Base-by-base conservation (phyloP, 2,888 invertebrate genomes). In the Microctonus hyperodae region DNA sequence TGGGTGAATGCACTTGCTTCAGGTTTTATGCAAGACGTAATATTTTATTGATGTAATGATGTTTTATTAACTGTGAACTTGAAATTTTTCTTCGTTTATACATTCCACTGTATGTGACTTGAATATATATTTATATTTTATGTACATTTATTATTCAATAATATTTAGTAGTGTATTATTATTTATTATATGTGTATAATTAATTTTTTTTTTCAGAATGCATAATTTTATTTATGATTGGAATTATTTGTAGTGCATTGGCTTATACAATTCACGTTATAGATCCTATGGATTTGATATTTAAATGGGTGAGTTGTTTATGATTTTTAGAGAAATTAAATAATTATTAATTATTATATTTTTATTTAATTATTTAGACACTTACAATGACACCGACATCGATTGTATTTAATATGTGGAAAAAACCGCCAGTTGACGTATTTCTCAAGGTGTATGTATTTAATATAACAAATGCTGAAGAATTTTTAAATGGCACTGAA, bases 391-490 rank as follows among this genome's bases (percentile, higher is more conserved):
- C 81, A 31, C 85, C 88, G 1, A 88, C 88, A 5, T 88, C 91
- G 0, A 75, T 88, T n/a, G 79, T 90, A 1, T 89, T 87, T 74
- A 81, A 86, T 2, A 75, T 91, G n/a, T 90, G 93, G 88, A 81
- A 85, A 63, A 85, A 86, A 2, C 92, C 93, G 16, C 89, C 91
- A 0, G 85, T 91, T 33, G 88, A 90, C 0, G 86, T 93, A 0
- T 88, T 87, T 70, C 79, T 93, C 5, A 88, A 88, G 37, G 86
- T 90, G 0, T 93, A 89, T 78, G 85, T 93, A 66, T 95, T 93
- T 82, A 94, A 94, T 78, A 87, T 94, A 60, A 94, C 94, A n/a
- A 95, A 95, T 80, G 83, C 88, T 1, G 88, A 89, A 10, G 87
- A 87, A 55, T 94, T 93, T 83, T 80, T 90, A 35, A 84, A 84